Evolutionary conservation across 2,888 invertebrate genomes (phyloP).

Genomic region (Drosophila tripunctata): DNA sequence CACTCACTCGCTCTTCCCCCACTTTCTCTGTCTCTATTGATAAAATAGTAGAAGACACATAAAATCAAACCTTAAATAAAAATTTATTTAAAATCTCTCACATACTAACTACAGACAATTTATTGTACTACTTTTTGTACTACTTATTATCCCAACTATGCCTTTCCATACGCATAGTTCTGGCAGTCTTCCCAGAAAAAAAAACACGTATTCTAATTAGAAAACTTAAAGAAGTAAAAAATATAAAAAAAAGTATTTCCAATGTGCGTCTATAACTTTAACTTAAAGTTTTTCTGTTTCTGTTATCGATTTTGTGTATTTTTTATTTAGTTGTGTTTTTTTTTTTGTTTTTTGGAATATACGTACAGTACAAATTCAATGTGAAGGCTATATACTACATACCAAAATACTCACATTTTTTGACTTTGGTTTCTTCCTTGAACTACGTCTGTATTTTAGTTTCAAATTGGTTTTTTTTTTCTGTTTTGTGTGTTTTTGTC

Average conservation of each 20-base stretch:
- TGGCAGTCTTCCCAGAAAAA: conserved; percentile 10
- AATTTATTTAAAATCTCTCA: conserved; percentile 25
- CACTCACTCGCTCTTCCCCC: background rate
- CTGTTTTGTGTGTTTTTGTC: conserved; percentile 11
- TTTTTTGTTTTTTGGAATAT: conserved; percentile 20
- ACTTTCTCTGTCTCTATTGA: conserved; percentile 2
- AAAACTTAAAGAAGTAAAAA: conserved; percentile 5
- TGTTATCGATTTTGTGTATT: too few relatives aligned
- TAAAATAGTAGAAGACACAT: conserved; percentile 26
- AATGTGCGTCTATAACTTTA: conserved; percentile 32
- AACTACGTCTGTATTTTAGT: conserved; percentile 35
- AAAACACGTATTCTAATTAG: conserved; percentile 17
- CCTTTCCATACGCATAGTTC: too few relatives aligned
- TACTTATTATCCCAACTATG: too few relatives aligned
- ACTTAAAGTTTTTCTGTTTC: conserved; percentile 7
- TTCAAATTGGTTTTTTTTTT: conserved; percentile 14
- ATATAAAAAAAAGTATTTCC: conserved; percentile 15
- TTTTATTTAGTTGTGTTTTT: conserved; percentile 1
- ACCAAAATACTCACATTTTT: conserved; percentile 52
- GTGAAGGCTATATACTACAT: conserved; percentile 40
- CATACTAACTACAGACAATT: conserved; percentile 47
- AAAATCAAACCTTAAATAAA: conserved; percentile 21
- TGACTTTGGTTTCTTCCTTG: conserved; percentile 22
- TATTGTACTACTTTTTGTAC: too few relatives aligned
- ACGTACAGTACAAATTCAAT: conserved; percentile 41